phyloP scores from a whole-genome alignment of 2,888 invertebrate species.

The Cremastobaeus sp. region DNA sequence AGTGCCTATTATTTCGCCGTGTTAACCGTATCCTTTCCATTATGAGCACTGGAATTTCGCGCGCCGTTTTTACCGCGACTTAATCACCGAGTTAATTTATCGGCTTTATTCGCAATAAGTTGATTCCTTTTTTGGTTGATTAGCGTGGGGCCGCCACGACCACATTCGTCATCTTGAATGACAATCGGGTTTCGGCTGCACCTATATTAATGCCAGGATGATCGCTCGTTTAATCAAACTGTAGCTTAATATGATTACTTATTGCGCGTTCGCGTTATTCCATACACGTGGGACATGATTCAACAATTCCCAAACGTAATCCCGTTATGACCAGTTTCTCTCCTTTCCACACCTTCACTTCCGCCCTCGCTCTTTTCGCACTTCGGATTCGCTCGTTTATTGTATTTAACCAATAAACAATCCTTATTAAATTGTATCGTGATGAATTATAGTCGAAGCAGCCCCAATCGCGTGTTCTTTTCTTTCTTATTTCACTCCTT shows the following conservation, averaged over 20 bases:
- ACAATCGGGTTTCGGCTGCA: constrained; percentile 69
- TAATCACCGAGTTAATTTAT: constrained; percentile 9
- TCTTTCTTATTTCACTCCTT: no score
- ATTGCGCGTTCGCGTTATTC: constrained; percentile 71
- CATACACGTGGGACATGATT: constrained; percentile 71
- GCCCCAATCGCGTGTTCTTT: no score
- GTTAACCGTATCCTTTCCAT: constrained; percentile 44
- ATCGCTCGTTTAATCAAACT: constrained; percentile 74
- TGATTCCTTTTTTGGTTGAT: constrained; percentile 23
- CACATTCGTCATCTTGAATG: constrained; percentile 65
- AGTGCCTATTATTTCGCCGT: constrained; percentile 49
- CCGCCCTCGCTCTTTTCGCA: constrained; percentile 60
- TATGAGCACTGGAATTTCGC: constrained; percentile 22
- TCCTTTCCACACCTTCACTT: constrained; percentile 60
- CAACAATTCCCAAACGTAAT: constrained; percentile 71
- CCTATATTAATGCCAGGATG: constrained; percentile 67
- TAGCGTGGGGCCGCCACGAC: constrained; percentile 16
- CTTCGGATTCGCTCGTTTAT: constrained; percentile 37
- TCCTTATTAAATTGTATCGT: constrained; percentile 25
- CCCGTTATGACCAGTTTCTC: constrained; percentile 63
- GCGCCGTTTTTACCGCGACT: not conserved
- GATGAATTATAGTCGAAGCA: no score
- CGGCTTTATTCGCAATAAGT: constrained; percentile 6
- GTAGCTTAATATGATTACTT: constrained; percentile 73
- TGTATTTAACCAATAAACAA: constrained; percentile 34